Percentiles rank a stretch among this genome's conserved stretches.
Evolutionary conservation across 2,888 invertebrate species (phyloP).

Genomic region (Andrena hattorfiana): DNA sequence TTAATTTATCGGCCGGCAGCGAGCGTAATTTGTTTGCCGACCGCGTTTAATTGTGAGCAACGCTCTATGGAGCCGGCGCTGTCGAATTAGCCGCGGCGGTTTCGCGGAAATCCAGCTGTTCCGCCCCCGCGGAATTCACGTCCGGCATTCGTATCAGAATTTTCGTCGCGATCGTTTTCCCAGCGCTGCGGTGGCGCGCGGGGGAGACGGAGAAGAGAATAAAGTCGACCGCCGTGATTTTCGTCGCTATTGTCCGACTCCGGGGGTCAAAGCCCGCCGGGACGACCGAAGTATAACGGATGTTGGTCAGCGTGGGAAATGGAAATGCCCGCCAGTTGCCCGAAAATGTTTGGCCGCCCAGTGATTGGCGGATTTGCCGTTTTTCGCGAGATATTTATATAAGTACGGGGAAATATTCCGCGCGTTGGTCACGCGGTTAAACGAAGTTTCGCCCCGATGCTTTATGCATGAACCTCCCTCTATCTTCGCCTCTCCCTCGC

Average conservation of each 20-base stretch:
- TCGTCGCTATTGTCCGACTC: slow-evolving; percentile 42
- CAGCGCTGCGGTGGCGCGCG: not conserved
- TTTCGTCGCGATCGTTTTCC: slow-evolving; percentile 32
- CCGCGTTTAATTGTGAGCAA: slow-evolving; percentile 56
- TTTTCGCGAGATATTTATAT: slow-evolving; percentile 43
- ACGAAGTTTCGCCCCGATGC: slow-evolving; percentile 35
- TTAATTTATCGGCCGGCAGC: slow-evolving; percentile 55
- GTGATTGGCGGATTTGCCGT: slow-evolving; percentile 26
- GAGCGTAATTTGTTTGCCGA: slow-evolving; percentile 54
- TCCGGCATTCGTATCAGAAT: slow-evolving; percentile 51
- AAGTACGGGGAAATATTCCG: slow-evolving; percentile 38
- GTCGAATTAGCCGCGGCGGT: slow-evolving; percentile 57
- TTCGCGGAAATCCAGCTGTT: slow-evolving; percentile 35
- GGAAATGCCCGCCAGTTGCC: not conserved
- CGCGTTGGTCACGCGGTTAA: slow-evolving; percentile 21
- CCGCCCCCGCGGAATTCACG: slow-evolving; percentile 3
- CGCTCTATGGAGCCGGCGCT: not conserved
- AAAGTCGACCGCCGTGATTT: slow-evolving; percentile 46
- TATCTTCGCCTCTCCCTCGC: not conserved
- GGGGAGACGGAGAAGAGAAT: not conserved
- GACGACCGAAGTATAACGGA: slow-evolving; percentile 38
- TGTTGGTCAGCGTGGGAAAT: slow-evolving; percentile 24
- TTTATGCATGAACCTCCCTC: slow-evolving; percentile 5
- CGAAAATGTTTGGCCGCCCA: slow-evolving; percentile 12
- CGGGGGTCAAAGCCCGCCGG: slow-evolving; percentile 24